Evolutionary conservation across 2,888 invertebrate species (phyloP).

Genomic region (Rhaphigaster nebulosa): DNA sequence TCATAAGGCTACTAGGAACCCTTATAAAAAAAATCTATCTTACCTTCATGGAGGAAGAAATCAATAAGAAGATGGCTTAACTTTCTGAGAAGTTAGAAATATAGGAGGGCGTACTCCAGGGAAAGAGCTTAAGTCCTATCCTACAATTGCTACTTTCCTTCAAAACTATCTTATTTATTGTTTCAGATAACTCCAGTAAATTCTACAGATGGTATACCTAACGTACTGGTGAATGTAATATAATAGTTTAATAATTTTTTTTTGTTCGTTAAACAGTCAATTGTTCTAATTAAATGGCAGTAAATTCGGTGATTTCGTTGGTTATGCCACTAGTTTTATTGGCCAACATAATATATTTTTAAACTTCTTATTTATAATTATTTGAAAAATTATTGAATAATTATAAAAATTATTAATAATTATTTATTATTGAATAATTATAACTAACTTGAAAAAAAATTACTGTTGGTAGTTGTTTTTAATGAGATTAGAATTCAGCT

Average conservation of each 20-base stretch:
- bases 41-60: neutral
- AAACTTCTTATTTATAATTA: too few relatives aligned
- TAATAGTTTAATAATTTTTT: neutral
- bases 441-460: too few relatives aligned
- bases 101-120: neutral
- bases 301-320: too few relatives aligned
- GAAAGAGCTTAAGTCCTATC: neutral
- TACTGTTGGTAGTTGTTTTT: too few relatives aligned
- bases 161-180: constrained; percentile 16
- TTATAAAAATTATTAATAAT: too few relatives aligned
- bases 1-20: neutral
- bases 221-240: neutral
- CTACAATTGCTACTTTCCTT: neutral
- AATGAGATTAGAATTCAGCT: too few relatives aligned
- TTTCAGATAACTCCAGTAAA: neutral
- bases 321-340: too few relatives aligned
- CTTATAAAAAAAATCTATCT: neutral
- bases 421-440: too few relatives aligned
- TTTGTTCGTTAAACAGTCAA: too few relatives aligned
- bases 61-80: neutral
- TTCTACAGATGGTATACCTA: neutral
- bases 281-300: too few relatives aligned
- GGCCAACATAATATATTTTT: too few relatives aligned
- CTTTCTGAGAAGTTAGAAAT: neutral
- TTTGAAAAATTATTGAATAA: too few relatives aligned